Base-by-base conservation (phyloP, 2,888 invertebrate genomes). In the Melipona beecheii region DNA sequence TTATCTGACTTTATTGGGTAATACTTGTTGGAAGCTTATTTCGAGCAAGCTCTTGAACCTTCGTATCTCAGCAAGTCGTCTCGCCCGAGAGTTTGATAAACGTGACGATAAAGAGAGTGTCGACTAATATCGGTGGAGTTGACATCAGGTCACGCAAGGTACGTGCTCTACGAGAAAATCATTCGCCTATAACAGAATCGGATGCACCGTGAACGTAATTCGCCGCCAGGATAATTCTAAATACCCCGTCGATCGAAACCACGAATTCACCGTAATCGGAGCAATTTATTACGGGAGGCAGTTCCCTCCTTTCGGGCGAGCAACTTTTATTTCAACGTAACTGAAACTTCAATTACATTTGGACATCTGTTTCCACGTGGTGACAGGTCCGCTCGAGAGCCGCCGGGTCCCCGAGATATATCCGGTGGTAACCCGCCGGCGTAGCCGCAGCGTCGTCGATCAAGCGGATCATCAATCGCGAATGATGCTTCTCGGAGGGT, bases 401-500 rank as follows among this genome's bases (percentile, higher is more conserved):
- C 43, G 43, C 43, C 66, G 24, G 13, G 24, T 31, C 49, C 19
- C 60, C 60, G 24, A 54, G 49, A 71, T 65, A 43, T 43, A 43
- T 43, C 43, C 36, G 43, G 31, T 27, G 62, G 11, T 9, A 4
- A 64, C 19, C 49, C 31, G 43, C 56, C 13, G 9, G 24, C 21
- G 15, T 17, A 58, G 19, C 49, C 49, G 27, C 65, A 58, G 21
- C 64, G 54, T 77, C 58, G 77, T 69, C 58, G 72, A 68, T 78
- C 64, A 49, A 54, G 56, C 65, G n/a, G 50, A 69, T 78, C 84
- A 78, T 69, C 78, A 52, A 69, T 73, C 60, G 58, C 62, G 84
- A 75, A 56, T 71, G 79, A 79, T 75, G 78, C 50, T 58, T 65
- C 75, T 74, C 64, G 52, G 49, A 71, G 80, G 65, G 75, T 69